These are phyloP conservation scores for Ectobius pallidus DNA, from an alignment of 2,888 invertebrate species.

Conservation along the genomic window DNA sequence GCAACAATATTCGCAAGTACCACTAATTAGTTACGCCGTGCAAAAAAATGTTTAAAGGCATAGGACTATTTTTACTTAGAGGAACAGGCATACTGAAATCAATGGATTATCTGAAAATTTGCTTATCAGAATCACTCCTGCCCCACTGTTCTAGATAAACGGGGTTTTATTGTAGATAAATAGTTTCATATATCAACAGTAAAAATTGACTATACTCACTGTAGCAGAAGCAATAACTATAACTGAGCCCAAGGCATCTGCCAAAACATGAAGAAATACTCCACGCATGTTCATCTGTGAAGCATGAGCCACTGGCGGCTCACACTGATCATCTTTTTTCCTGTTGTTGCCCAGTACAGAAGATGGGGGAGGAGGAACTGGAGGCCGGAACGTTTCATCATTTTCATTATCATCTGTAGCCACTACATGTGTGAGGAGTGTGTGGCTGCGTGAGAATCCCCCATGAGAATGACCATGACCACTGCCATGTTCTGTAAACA, in stretches of 20 bases:
- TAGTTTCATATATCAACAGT: too few species aligned
- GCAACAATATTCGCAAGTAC: too few species aligned
- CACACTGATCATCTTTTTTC: constrained; percentile 57
- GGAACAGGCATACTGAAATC: too few species aligned
- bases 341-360: not conserved
- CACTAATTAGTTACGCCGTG: too few species aligned
- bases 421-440: constrained; percentile 65
- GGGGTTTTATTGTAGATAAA: too few species aligned
- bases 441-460: constrained; percentile 62
- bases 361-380: constrained; percentile 48
- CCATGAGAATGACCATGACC: constrained; percentile 69
- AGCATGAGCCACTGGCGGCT: constrained; percentile 59
- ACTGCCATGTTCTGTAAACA: constrained; percentile 72
- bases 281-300: constrained; percentile 98
- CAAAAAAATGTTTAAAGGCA: too few species aligned
- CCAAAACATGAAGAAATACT: constrained; percentile 97
- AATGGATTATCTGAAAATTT: too few species aligned
- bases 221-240: constrained; percentile 88
- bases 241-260: constrained; percentile 95
- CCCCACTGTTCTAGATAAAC: too few species aligned
- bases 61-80: too few species aligned
- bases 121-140: too few species aligned
- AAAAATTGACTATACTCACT: constrained; percentile 56
- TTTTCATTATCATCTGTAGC: constrained; percentile 76
- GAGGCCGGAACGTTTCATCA: constrained; percentile 65